A percentile compares a stretch with the other conserved stretches of the same genome.
phyloP scores from a whole-genome alignment of 2,113 vertebrate species.

The Eubucco bourcierii region DNA sequence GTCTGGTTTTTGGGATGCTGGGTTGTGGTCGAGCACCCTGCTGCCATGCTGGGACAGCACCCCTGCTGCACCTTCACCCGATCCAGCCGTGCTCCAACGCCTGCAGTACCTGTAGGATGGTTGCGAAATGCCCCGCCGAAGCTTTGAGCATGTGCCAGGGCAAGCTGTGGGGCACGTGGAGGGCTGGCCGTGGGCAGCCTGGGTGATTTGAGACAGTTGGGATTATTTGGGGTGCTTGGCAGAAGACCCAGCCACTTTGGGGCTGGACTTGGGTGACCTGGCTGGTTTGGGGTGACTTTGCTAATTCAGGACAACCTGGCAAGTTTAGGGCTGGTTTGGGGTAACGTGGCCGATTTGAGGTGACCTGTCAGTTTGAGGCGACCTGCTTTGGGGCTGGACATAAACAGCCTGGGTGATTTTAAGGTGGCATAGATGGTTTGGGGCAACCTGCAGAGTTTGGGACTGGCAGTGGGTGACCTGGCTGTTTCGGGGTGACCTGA shows the following conservation, averaged over 20 bases:
- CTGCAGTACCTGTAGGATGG: accelerated
- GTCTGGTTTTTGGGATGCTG: background rate
- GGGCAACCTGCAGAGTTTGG: no score
- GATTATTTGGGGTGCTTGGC: background rate
- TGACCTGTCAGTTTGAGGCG: background rate
- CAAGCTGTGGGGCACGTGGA: accelerated
- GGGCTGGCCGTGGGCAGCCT: accelerated
- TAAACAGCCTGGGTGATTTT: no score
- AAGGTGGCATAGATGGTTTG: no score
- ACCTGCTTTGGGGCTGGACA: no score
- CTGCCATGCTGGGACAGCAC: no score
- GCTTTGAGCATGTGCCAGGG: background rate
- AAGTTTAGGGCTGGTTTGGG: background rate
- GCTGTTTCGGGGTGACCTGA: background rate
- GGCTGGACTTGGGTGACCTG: background rate
- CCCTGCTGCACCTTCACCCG: background rate
- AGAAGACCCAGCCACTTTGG: background rate
- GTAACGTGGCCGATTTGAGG: background rate
- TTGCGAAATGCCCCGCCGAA: background rate
- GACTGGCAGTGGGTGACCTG: background rate
- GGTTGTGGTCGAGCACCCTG: background rate
- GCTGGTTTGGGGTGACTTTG: background rate
- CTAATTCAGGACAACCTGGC: background rate
- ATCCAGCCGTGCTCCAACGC: background rate
- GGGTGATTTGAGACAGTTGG: background rate